These are phyloP conservation scores for Connochaetes taurinus DNA, from an alignment of 2,113 vertebrate species.

Conservation along the genomic window DNA sequence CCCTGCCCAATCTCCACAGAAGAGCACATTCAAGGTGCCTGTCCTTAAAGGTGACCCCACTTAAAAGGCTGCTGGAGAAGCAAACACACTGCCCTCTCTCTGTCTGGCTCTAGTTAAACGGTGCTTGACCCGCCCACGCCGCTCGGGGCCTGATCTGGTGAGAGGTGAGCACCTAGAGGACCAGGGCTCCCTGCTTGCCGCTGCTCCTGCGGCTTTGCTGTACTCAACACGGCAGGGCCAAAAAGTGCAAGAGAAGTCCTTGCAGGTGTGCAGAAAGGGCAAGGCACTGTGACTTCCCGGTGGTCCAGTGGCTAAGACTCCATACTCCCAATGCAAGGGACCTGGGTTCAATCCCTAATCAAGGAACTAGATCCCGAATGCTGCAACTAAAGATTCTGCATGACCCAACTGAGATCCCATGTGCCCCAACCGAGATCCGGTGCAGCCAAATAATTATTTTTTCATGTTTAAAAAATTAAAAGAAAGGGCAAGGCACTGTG, in stretches of 20 bases:
- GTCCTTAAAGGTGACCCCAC: not conserved
- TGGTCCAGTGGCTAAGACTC: not conserved
- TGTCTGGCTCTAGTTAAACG: not conserved
- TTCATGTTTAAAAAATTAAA: not conserved
- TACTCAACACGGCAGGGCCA: not conserved
- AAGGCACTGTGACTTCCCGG: not conserved
- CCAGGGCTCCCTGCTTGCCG: not conserved
- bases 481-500: not conserved
- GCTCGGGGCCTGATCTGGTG: not conserved
- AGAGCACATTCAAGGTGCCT: not conserved
- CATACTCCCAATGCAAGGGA: not conserved
- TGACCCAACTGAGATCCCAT: not conserved
- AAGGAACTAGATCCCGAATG: not conserved
- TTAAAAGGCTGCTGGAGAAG: not conserved
- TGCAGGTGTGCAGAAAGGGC: not conserved
- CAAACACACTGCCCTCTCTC: not conserved
- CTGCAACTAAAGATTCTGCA: not conserved
- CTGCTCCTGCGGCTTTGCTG: conserved; percentile 20
- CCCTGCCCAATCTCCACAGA: not conserved
- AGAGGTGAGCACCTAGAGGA: not conserved
- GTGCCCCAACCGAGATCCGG: not conserved
- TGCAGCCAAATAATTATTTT: not conserved
- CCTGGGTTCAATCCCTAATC: not conserved
- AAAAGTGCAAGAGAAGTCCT: not conserved
- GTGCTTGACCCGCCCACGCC: not conserved